Evolutionary conservation across 2,113 vertebrate species (phyloP), one percentile per base, ranked within the genome.

Genomic region (Oreotrochilus melanogaster): DNA sequence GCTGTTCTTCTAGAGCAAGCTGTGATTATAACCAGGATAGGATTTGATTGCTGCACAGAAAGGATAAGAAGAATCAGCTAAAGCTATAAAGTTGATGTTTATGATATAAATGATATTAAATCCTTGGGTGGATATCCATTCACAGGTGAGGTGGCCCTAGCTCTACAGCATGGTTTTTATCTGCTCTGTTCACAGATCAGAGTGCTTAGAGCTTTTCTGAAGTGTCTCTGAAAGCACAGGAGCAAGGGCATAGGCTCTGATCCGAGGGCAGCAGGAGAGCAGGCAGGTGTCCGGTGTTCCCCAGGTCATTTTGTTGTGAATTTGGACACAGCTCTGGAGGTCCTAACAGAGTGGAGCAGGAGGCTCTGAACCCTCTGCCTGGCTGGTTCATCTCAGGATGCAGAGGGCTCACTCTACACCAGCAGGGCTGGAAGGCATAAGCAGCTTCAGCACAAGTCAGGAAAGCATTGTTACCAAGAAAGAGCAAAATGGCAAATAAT

Each of bases 171-270:
- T 7, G 5, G 3, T 6, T 66, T 88, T 56, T 53, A 24, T 54
- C 31, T 35, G 50, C 14, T 3, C 24, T 0, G 0, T 35, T 73
- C 17, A 0, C 18, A 28, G 14, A 21, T 37, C 18, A 53, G n/a
- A 61, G 47, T 10, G 39, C 37, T 78, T 66, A 33, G 11, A 33
- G 31, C 60, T 62, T 86, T 33, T 69, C 33, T 14, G 19, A 1
- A 1, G 9, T 14, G n/a, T 16, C 28, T 76, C 45, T 70, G 35
- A 48, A 53, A 86, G 67, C 45, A 62, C 37, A 6, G 8, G 4
- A 33, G 11, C 27, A 37, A 42, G 31, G 51, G 10, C 56, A 10
- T 0, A 7, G 45, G 18, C 21, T 56, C 37, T 51, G 50, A 27
- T 18, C n/a, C 21, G 56, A 71, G 17, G 25, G 7, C 21, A 27